These are phyloP conservation scores for Hipparchia sbordonii DNA, from an alignment of 2,888 invertebrate genomes.

Conservation along the genomic window DNA sequence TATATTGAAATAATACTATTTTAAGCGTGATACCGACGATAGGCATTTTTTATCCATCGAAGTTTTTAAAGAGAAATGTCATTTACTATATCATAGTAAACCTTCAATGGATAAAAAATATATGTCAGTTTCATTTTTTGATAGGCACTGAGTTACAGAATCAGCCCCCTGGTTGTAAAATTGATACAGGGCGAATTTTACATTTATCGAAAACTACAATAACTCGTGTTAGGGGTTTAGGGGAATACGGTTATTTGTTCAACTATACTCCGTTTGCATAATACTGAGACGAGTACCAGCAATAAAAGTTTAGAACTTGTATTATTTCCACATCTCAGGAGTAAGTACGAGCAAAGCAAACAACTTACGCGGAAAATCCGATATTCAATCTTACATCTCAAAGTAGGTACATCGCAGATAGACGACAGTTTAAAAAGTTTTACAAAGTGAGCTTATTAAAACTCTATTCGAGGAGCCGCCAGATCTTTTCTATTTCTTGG, in stretches of 20 bases:
- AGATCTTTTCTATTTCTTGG: background rate
- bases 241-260: background rate
- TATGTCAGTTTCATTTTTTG: too few species aligned
- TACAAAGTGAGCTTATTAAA: background rate
- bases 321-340: background rate
- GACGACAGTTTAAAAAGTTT: background rate
- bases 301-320: constrained; percentile 4
- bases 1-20: too few species aligned
- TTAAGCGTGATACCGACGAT: too few species aligned
- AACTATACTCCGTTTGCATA: background rate
- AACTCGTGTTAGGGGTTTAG: background rate
- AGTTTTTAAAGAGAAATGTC: too few species aligned
- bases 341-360: background rate
- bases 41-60: too few species aligned
- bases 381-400: background rate
- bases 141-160: too few species aligned
- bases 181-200: too few species aligned
- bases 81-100: too few species aligned
- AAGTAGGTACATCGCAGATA: background rate
- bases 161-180: too few species aligned
- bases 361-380: constrained; percentile 2
- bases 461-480: background rate
- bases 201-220: too few species aligned
- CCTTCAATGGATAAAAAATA: too few species aligned
- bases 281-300: background rate